Base-by-base conservation (phyloP, 2,797 vertebrate genomes). In the Phrynocephalus guinanensis region DNA sequence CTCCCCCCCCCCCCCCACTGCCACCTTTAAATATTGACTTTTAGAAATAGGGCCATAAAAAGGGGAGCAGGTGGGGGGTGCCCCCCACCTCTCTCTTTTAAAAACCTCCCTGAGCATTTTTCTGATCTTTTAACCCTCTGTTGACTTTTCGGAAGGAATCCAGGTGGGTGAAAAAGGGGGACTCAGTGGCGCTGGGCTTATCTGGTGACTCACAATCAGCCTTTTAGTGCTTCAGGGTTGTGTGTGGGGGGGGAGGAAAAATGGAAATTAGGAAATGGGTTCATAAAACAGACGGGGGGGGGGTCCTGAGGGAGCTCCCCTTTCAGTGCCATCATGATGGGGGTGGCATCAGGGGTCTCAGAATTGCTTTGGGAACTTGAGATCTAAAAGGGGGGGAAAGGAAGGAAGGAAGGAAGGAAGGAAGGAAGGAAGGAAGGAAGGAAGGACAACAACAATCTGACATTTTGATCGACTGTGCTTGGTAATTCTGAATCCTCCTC, bases 1-100 rank as follows among this genome's bases (percentile, higher is more conserved):
- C 13, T 44, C 38, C 5, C 38, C 38, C 38, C 1, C n/a, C n/a
- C 38, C 38, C 38, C 38, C 26, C 33, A 30, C 22, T 11, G 11
- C 77, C 24, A 44, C 33, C 28, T 63, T 71, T 33, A 71, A 88
- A 88, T 88, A 70, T 79, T 88, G 26, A 83, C 78, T 68, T 75
- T 73, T n/a, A 28, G 44, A 68, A 78, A 30, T 16, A 50, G 56
- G n/a, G 8, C 30, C 28, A 28, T 13, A 50, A 86, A 66, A 67
- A 28, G 50, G 26, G 20, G n/a, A 26, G 5, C 48, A 4, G 6
- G 10, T 9, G 15, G 28, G 1, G 5, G 24, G 6, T 2, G 60
- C 15, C 15, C 60, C 60, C 18, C 9, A 4, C 60, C 2, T 50
- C 20, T 78, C 38, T 77, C 44, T 13, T 7, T 56, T 22, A 78